Conservation (phyloP, 2,888 invertebrate species). For the Rhodophaea formosa region DNA sequence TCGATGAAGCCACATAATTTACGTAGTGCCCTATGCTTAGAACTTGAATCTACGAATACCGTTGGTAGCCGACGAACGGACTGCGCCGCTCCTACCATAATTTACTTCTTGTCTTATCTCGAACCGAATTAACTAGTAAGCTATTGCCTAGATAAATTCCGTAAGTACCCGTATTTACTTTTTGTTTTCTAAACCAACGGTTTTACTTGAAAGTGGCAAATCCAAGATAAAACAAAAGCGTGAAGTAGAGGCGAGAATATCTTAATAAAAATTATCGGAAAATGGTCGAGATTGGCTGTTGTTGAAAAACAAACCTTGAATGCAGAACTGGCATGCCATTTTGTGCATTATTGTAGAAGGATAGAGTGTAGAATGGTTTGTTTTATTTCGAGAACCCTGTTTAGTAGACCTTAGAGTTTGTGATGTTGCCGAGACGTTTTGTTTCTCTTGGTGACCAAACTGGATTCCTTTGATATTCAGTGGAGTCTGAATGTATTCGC, state of each 20-base stretch:
- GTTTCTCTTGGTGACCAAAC: conserved; percentile 54
- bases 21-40: conserved; percentile 17
- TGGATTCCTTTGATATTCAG: conserved; percentile 61
- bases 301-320: conserved; percentile 32
- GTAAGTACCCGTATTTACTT: conserved; percentile 9
- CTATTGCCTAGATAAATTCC: conserved; percentile 19
- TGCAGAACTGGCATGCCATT: conserved; percentile 25
- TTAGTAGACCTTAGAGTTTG: conserved; percentile 29
- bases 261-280: conserved; percentile 15
- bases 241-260: conserved; percentile 8
- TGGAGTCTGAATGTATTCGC: conserved; percentile 52
- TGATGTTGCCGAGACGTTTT: conserved; percentile 37
- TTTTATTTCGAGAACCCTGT: conserved; percentile 14
- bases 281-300: conserved; percentile 25
- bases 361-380: conserved; percentile 30
- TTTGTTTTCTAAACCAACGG: conserved; percentile 19
- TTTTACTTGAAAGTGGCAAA: conserved; percentile 12
- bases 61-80: conserved; percentile 16
- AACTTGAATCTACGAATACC: conserved; percentile 19
- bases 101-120: conserved; percentile 27
- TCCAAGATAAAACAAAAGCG: conserved; percentile 10
- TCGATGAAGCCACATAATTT: conserved; percentile 23
- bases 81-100: conserved; percentile 18
- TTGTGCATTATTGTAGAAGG: conserved; percentile 27
- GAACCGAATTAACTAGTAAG: conserved; percentile 24